Conservation (phyloP, 2,888 invertebrate species). For the Athalia circularis region DNA sequence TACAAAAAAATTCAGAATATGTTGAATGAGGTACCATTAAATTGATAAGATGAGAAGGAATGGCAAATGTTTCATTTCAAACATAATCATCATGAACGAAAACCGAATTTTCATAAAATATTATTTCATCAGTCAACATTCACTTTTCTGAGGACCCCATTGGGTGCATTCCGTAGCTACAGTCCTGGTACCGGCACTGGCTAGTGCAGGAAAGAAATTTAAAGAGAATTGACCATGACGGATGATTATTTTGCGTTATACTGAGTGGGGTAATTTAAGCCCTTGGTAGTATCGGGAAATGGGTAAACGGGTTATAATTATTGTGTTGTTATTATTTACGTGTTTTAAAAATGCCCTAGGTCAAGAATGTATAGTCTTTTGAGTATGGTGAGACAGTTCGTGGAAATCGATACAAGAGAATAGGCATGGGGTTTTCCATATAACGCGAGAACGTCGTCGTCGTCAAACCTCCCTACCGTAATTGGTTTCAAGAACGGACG, state of each 20-base stretch:
- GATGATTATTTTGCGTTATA: conserved; percentile 18
- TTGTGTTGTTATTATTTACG: no score
- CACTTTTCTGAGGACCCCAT: background rate
- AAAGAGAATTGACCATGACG: conserved; percentile 32
- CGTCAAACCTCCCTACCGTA: background rate
- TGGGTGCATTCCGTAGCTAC: background rate
- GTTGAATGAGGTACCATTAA: background rate
- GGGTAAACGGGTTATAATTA: background rate
- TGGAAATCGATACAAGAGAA: no score
- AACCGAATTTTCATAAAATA: background rate
- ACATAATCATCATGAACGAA: background rate
- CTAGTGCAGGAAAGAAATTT: conserved; percentile 32
- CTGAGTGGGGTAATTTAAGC: background rate
- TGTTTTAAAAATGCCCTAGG: no score
- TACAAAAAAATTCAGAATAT: background rate
- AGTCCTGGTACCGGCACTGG: conserved; percentile 39
- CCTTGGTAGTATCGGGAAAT: background rate
- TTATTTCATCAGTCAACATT: background rate
- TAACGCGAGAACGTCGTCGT: background rate
- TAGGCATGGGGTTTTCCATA: background rate
- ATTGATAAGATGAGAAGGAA: background rate
- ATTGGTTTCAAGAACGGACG: background rate
- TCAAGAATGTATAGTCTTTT: no score
- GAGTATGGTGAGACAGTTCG: no score
- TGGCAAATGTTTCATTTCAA: background rate